These are phyloP conservation scores for Lemur catta DNA, from an alignment of 2,797 vertebrate species.

Conservation along the genomic window DNA sequence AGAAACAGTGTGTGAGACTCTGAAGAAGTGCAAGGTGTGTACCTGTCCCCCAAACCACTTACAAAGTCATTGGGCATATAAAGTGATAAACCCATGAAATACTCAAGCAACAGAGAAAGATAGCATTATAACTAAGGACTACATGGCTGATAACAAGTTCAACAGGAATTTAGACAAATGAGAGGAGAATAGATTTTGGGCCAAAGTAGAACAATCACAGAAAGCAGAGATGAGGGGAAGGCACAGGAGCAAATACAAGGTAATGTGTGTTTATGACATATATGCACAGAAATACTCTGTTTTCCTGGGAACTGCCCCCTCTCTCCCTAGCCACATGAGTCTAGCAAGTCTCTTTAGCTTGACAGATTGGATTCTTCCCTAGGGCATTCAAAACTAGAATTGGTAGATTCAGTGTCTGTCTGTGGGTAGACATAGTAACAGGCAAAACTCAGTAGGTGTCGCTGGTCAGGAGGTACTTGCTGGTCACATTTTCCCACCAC, in stretches of 20 bases:
- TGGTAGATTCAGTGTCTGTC: neutral
- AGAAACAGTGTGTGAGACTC: neutral
- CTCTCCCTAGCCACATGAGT: neutral
- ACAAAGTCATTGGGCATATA: neutral
- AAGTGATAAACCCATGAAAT: neutral
- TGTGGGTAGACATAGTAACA: neutral
- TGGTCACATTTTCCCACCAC: neutral
- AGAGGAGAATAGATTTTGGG: neutral
- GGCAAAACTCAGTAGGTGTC: neutral
- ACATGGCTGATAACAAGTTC: neutral
- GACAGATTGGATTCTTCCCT: neutral
- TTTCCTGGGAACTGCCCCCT: neutral
- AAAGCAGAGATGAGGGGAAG: neutral
- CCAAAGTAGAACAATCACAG: neutral
- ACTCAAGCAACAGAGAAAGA: neutral
- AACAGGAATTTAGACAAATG: conserved; percentile 18
- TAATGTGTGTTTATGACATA: neutral
- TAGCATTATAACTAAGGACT: neutral
- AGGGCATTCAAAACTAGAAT: conserved; percentile 6
- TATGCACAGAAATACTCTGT: neutral
- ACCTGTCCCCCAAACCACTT: neutral
- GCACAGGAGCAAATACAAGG: neutral
- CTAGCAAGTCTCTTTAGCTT: neutral
- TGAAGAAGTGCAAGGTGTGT: neutral
- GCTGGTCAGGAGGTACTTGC: neutral